A percentile compares a stretch with the other conserved stretches of the same genome.
phyloP scores from a whole-genome alignment of 2,797 vertebrate genomes.

The Typhlichthys subterraneus region DNA sequence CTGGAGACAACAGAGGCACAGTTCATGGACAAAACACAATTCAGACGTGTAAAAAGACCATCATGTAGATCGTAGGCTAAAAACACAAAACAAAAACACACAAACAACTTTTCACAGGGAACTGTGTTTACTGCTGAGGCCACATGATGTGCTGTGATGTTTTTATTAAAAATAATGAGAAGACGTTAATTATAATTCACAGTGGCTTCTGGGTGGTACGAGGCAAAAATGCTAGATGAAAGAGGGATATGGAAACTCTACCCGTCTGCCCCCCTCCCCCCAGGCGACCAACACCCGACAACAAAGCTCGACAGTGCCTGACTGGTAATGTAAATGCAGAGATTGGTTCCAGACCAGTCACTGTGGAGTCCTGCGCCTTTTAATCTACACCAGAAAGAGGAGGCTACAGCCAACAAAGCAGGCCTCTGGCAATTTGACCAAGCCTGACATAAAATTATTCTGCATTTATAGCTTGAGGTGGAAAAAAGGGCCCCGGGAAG shows the following conservation, averaged over 20 bases:
- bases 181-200: slow-evolving; percentile 20
- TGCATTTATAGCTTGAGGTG: too few relatives aligned
- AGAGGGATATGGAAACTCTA: slow-evolving; percentile 30
- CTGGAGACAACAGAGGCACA: not conserved
- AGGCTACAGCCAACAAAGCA: not conserved
- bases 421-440: too few relatives aligned
- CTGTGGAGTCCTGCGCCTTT: slow-evolving; percentile 18
- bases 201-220: slow-evolving; percentile 62
- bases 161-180: slow-evolving; percentile 37
- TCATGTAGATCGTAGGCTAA: slow-evolving; percentile 28
- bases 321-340: slow-evolving; percentile 18
- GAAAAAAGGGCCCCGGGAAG: too few relatives aligned
- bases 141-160: slow-evolving; percentile 23
- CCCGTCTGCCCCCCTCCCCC: slow-evolving; percentile 4
- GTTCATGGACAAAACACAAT: not conserved
- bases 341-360: slow-evolving; percentile 15
- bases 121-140: slow-evolving; percentile 56
- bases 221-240: slow-evolving; percentile 35
- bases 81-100: slow-evolving; percentile 42
- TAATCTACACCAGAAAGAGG: slow-evolving; percentile 37
- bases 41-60: slow-evolving; percentile 25
- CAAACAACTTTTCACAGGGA: slow-evolving; percentile 31
- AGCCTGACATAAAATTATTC: too few relatives aligned
- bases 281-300: slow-evolving; percentile 22
- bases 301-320: slow-evolving; percentile 26